Conservation (phyloP, 1,140 invertebrate genomes). For the Drosophila eugracilis region DNA sequence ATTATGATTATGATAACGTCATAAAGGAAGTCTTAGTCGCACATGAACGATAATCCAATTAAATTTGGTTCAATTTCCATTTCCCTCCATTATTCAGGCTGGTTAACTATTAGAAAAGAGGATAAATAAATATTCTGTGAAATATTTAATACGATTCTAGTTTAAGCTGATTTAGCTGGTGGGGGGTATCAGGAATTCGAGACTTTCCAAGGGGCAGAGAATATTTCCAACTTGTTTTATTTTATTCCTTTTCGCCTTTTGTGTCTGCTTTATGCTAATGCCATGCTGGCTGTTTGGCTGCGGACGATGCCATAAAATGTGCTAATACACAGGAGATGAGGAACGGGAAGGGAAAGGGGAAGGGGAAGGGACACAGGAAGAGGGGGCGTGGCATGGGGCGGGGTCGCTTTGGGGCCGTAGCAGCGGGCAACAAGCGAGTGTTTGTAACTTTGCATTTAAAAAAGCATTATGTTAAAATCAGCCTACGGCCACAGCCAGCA, state of each 20-base stretch:
- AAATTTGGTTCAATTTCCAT: conserved; percentile 1
- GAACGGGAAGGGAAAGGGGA: conserved; percentile 2
- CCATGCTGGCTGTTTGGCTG: conserved; percentile 52
- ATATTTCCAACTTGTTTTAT: conserved; percentile 52
- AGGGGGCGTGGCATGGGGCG: background rate
- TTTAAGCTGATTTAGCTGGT: background rate
- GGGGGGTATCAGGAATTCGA: conserved; percentile 42
- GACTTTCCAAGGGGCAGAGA: background rate
- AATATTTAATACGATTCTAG: conserved; percentile 21
- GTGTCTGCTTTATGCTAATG: conserved; percentile 80
- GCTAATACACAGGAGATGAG: conserved; percentile 68
- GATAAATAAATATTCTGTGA: background rate
- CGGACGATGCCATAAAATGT: conserved; percentile 73
- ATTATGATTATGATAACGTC: conserved; percentile 6
- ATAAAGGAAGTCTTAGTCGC: conserved; percentile 16
- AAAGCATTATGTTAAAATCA: conserved; percentile 83
- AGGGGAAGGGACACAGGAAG: conserved; percentile 6
- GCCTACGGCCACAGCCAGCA: conserved; percentile 70
- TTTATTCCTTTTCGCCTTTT: conserved; percentile 65
- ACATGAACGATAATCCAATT: conserved; percentile 33
- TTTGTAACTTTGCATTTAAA: conserved; percentile 84
- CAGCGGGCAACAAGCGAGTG: conserved; percentile 56
- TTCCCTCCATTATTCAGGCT: conserved; percentile 2
- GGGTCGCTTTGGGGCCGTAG: conserved; percentile 25
- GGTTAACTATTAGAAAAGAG: background rate